Conservation (phyloP, 2,797 vertebrate species). For the Macroramphosus scolopax region DNA sequence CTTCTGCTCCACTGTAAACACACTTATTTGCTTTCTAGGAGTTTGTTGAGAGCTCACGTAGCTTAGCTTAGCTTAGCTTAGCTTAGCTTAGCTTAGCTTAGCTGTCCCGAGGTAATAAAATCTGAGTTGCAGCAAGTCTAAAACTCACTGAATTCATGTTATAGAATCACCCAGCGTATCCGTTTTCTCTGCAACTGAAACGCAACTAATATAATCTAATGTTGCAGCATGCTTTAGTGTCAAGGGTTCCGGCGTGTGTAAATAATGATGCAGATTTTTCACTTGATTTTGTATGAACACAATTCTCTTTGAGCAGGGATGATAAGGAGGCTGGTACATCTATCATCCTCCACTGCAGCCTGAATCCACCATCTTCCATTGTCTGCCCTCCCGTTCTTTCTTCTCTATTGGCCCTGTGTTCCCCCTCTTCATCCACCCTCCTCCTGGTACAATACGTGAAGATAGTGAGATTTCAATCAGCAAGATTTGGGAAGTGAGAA, state of each 20-base stretch:
- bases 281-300: constrained; percentile 9
- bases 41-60: too few species aligned
- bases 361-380: constrained; percentile 11
- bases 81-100: too few species aligned
- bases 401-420: constrained; percentile 9
- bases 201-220: too few species aligned
- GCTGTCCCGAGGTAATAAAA: too few species aligned
- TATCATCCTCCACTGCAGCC: constrained; percentile 13
- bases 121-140: too few species aligned
- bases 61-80: too few species aligned
- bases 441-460: constrained; percentile 15
- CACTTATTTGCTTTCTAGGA: too few species aligned
- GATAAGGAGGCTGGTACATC: constrained; percentile 27
- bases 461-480: constrained; percentile 57
- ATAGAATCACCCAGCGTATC: too few species aligned
- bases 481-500: constrained; percentile 18
- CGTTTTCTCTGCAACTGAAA: too few species aligned
- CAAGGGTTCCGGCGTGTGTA: not conserved
- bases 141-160: too few species aligned
- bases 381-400: constrained; percentile 8
- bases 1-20: too few species aligned
- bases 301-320: constrained; percentile 12
- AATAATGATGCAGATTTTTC: constrained; percentile 10
- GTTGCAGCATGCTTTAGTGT: not conserved
- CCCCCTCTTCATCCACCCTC: constrained; percentile 18